These are phyloP conservation scores for Syngnathus scovelli DNA, from an alignment of 2,113 vertebrate genomes.

Conservation along the genomic window DNA sequence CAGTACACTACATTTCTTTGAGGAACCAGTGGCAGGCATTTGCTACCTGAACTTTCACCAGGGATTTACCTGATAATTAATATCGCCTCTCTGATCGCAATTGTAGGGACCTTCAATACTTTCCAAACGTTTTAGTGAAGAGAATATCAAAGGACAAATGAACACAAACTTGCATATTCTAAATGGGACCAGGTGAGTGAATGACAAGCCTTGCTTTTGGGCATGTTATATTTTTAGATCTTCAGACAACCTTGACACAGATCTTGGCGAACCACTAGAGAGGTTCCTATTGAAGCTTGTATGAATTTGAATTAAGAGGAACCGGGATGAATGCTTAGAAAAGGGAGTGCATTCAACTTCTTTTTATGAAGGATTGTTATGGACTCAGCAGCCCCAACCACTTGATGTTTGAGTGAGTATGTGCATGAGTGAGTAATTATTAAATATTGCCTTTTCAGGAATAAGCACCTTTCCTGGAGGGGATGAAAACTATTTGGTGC, in stretches of 20 bases:
- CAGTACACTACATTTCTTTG: background rate
- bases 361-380: conserved; percentile 16
- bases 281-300: conserved; percentile 12
- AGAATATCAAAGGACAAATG: background rate
- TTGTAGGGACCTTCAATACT: too few species aligned
- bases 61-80: background rate
- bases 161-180: conserved; percentile 19
- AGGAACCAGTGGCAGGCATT: background rate
- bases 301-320: background rate
- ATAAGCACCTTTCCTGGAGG: conserved; percentile 40
- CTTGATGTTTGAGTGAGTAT: conserved; percentile 37
- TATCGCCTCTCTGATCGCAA: background rate
- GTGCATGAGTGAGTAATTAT: conserved; percentile 7
- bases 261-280: background rate
- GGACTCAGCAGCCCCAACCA: conserved; percentile 3
- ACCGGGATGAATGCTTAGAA: background rate
- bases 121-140: background rate
- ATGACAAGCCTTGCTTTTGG: too few species aligned
- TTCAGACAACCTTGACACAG: too few species aligned
- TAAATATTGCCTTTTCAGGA: conserved; percentile 56
- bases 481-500: conserved; percentile 43
- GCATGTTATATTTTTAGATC: too few species aligned
- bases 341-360: background rate
- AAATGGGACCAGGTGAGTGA: conserved; percentile 41
- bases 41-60: background rate